Conservation (phyloP, 2,797 vertebrate genomes). For the Sebastes matsubarae region DNA sequence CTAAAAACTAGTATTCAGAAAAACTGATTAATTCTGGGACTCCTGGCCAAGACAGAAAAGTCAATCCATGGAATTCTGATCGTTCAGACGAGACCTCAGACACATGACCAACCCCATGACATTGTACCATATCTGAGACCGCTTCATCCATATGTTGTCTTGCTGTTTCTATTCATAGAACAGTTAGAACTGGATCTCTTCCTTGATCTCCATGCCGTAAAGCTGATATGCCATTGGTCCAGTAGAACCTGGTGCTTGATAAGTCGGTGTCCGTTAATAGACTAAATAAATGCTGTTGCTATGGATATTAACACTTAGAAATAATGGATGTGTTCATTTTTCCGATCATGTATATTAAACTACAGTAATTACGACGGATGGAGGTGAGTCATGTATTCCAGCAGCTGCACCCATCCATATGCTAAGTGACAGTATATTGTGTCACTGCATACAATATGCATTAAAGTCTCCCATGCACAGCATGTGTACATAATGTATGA, state of each 20-base stretch:
- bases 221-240: constrained; percentile 57
- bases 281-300: constrained; percentile 29
- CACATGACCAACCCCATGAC: constrained; percentile 41
- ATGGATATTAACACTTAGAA: constrained; percentile 1
- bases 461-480: background rate
- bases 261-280: constrained; percentile 43
- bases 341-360: background rate
- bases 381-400: constrained; percentile 32
- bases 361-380: constrained; percentile 2
- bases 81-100: constrained; percentile 30
- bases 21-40: background rate
- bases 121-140: constrained; percentile 33
- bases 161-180: constrained; percentile 76
- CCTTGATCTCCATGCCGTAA: constrained; percentile 58
- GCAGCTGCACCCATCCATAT: constrained; percentile 38
- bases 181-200: constrained; percentile 68
- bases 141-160: constrained; percentile 67
- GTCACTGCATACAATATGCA: background rate
- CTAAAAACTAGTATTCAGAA: background rate
- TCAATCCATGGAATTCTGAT: background rate
- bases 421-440: background rate
- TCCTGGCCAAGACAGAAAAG: background rate
- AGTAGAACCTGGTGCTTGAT: constrained; percentile 33
- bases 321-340: background rate
- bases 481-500: constrained; percentile 9